These are phyloP conservation scores for Pseudomyrmex flavicornis DNA, from an alignment of 1,140 invertebrate species.

Conservation along the genomic window DNA sequence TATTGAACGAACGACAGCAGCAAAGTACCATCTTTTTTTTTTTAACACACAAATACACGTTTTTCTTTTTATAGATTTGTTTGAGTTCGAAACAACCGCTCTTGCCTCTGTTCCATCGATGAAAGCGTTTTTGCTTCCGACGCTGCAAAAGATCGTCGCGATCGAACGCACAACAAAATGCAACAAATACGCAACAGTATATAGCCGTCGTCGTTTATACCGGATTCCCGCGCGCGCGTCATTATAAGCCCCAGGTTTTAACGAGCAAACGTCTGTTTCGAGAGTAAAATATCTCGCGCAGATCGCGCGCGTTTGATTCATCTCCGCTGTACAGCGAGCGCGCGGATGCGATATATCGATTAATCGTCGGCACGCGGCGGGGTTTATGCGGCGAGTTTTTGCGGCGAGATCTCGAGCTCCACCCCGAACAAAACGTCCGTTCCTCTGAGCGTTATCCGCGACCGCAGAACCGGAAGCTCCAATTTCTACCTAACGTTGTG, in stretches of 20 bases:
- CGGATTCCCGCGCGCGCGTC: slow-evolving; percentile 20
- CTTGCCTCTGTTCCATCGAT: not conserved
- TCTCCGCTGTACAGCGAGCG: not conserved
- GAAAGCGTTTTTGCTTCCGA: not conserved
- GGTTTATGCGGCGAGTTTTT: slow-evolving; percentile 29
- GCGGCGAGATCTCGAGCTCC: not conserved
- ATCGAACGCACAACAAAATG: slow-evolving; percentile 2
- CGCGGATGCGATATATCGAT: slow-evolving; percentile 19
- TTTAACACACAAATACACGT: not conserved
- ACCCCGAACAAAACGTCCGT: not conserved
- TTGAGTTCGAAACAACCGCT: not conserved
- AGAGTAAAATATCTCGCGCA: slow-evolving; percentile 27
- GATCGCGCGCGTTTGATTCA: slow-evolving; percentile 7
- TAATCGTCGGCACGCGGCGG: not conserved
- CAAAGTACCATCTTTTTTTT: not conserved
- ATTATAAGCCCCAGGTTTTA: not conserved
- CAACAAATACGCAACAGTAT: not conserved
- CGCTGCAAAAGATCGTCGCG: not conserved
- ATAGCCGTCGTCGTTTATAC: not conserved
- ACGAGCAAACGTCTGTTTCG: slow-evolving; percentile 35
- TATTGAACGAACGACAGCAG: not conserved
- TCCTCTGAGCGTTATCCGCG: slow-evolving; percentile 42
- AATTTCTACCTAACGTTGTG: slow-evolving; percentile 43
- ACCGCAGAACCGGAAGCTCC: slow-evolving; percentile 48
- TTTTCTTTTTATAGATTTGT: slow-evolving; percentile 26